Conservation (phyloP, 1,140 invertebrate genomes). For the Meloidogyne hapla region DNA sequence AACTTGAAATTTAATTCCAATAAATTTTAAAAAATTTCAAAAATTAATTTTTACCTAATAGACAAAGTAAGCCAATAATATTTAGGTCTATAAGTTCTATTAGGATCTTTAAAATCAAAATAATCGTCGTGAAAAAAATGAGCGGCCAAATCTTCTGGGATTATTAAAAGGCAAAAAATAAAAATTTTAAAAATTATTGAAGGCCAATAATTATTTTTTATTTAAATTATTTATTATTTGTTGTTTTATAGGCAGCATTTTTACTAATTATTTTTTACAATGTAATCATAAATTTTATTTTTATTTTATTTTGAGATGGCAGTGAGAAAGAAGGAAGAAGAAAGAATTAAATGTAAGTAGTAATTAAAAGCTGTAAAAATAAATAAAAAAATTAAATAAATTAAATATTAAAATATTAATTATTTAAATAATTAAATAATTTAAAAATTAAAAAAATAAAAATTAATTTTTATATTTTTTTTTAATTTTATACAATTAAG, state of each 20-base stretch:
- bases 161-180: background rate
- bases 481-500: too few species aligned
- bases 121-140: constrained; percentile 6
- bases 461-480: too few species aligned
- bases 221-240: background rate
- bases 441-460: background rate
- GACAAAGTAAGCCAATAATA: constrained; percentile 40
- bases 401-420: background rate
- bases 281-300: too few species aligned
- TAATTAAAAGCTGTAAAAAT: background rate
- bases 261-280: too few species aligned
- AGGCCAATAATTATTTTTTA: background rate
- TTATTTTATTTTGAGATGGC: too few species aligned
- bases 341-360: background rate
- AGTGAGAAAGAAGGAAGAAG: too few species aligned
- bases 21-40: background rate
- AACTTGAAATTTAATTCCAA: background rate
- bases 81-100: constrained; percentile 34
- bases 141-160: background rate
- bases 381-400: too few species aligned
- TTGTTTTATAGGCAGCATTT: background rate
- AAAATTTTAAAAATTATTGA: constrained; percentile 4
- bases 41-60: constrained; percentile 28
- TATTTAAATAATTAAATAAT: background rate
- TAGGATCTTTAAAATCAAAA: background rate